phyloP scores from a whole-genome alignment of 1,140 invertebrate genomes.

The Oncopodura yosiiana region DNA sequence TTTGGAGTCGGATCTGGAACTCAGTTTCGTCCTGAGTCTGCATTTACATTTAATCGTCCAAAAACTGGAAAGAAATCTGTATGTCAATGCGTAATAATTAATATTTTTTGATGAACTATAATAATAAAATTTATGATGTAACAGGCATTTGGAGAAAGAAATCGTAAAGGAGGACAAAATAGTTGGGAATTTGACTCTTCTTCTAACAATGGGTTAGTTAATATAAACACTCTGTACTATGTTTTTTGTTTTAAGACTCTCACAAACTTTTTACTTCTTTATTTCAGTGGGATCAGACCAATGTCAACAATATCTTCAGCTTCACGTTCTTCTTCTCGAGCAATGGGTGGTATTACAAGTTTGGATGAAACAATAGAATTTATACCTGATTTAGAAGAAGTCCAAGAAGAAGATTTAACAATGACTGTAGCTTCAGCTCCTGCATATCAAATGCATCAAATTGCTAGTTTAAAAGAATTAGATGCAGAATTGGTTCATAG shows the following conservation, averaged over 20 bases:
- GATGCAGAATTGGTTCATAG: slow-evolving; percentile 27
- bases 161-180: background rate
- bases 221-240: background rate
- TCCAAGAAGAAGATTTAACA: slow-evolving; percentile 31
- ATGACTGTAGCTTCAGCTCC: slow-evolving; percentile 28
- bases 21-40: slow-evolving; percentile 15
- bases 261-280: background rate
- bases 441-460: slow-evolving; percentile 27
- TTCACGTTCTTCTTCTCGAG: background rate
- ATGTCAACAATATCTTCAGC: background rate
- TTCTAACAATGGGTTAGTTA: background rate
- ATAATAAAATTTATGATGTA: background rate
- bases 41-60: slow-evolving; percentile 10
- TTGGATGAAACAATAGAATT: slow-evolving; percentile 23
- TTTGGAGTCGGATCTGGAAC: background rate
- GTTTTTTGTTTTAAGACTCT: background rate
- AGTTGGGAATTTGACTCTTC: background rate
- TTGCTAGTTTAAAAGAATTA: slow-evolving; percentile 30
- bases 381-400: slow-evolving; percentile 32
- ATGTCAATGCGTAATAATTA: background rate
- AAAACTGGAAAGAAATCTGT: slow-evolving; percentile 3
- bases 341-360: background rate
- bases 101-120: background rate
- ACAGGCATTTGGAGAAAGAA: background rate
- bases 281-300: background rate